These are phyloP conservation scores for Eristalinus aeneus DNA, from an alignment of 2,888 invertebrate species.

Conservation along the genomic window DNA sequence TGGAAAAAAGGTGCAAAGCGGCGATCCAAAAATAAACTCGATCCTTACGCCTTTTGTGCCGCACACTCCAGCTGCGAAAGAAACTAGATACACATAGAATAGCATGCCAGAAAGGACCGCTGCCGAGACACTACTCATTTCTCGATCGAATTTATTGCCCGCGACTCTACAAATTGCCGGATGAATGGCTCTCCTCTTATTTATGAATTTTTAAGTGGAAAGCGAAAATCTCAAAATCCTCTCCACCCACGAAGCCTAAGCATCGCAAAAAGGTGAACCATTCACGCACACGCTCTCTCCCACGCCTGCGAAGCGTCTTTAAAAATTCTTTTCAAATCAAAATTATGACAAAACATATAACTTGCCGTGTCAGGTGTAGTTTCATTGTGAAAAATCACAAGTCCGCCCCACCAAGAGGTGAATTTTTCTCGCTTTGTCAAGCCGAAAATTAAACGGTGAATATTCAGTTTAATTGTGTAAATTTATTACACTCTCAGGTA, in stretches of 20 bases:
- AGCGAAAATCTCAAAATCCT: background rate
- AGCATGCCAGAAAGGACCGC: background rate
- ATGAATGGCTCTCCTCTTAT: conserved; percentile 1
- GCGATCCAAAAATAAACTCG: conserved; percentile 47
- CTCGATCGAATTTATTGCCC: conserved; percentile 44
- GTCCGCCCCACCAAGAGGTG: background rate
- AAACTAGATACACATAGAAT: conserved; percentile 18
- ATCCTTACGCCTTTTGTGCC: conserved; percentile 15
- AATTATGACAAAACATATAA: conserved; percentile 31
- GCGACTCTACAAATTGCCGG: conserved; percentile 23
- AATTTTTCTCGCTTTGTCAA: conserved; percentile 41
- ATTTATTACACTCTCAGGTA: conserved; percentile 64
- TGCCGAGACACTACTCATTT: background rate
- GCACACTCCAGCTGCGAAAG: conserved; percentile 57
- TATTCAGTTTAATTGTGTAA: conserved; percentile 65
- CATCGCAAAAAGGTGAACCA: conserved; percentile 18
- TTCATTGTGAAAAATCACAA: conserved; percentile 27
- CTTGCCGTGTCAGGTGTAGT: conserved; percentile 61
- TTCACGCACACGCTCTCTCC: background rate
- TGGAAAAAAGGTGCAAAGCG: conserved; percentile 65
- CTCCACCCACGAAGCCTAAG: background rate
- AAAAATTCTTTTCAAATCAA: background rate
- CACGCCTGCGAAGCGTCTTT: background rate
- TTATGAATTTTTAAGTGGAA: conserved; percentile 1
- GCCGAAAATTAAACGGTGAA: conserved; percentile 51